Conservation (phyloP, 2,888 invertebrate genomes). For the Melieria picta region DNA sequence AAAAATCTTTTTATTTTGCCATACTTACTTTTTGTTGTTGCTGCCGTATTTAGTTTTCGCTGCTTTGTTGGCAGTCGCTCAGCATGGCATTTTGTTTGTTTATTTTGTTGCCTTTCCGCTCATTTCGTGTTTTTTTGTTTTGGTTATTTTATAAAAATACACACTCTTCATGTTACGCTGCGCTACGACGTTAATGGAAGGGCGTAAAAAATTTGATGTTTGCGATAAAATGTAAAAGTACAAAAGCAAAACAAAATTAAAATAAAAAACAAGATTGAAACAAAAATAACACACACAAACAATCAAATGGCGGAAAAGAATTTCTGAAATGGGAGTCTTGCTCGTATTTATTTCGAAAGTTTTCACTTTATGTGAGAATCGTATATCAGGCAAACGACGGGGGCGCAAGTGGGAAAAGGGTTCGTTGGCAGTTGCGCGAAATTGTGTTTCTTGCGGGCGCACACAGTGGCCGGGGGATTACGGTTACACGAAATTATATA, state of each 20-base stretch:
- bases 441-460: too few species aligned
- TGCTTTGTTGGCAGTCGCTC: constrained; percentile 23
- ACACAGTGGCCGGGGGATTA: too few species aligned
- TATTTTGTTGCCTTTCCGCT: too few species aligned
- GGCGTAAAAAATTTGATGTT: constrained; percentile 32
- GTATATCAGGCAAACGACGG: not conserved
- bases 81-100: constrained; percentile 9
- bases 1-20: constrained; percentile 30
- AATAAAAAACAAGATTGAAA: constrained; percentile 21
- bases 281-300: not conserved
- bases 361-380: not conserved
- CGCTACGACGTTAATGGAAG: constrained; percentile 27
- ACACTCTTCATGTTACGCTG: constrained; percentile 16
- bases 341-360: not conserved
- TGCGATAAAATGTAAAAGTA: constrained; percentile 22
- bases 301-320: not conserved
- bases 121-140: too few species aligned
- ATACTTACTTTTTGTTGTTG: constrained; percentile 6
- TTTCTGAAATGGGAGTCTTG: constrained; percentile 11
- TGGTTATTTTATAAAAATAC: constrained; percentile 15
- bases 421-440: not conserved
- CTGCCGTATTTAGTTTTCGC: constrained; percentile 3
- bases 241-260: constrained; percentile 9
- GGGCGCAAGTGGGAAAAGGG: not conserved
- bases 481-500: too few species aligned